phyloP scores from a whole-genome alignment of 2,113 vertebrate genomes.

The Saccopteryx leptura region DNA sequence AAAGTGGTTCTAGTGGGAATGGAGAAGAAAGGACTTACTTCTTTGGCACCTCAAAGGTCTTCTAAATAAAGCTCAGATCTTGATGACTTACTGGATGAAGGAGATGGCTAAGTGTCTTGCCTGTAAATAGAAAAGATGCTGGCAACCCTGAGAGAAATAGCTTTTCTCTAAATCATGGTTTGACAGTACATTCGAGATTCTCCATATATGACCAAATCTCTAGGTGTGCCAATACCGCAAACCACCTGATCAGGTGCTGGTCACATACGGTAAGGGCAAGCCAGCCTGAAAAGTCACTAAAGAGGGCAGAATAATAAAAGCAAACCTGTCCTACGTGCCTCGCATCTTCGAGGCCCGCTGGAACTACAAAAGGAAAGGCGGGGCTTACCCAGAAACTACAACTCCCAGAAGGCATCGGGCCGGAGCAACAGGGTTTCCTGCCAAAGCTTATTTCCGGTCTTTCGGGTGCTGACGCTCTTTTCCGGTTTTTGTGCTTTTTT shows the following conservation, averaged over 20 bases:
- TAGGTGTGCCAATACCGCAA: not conserved
- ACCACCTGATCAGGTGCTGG: not conserved
- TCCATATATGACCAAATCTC: not conserved
- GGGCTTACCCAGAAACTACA: constrained; percentile 69
- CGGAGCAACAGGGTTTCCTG: not conserved
- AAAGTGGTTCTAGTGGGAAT: not conserved
- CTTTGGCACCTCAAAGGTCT: not conserved
- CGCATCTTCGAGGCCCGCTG: rapidly evolving
- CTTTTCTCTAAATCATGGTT: not conserved
- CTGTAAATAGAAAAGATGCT: not conserved
- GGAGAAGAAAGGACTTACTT: not conserved
- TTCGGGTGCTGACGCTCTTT: constrained; percentile 73
- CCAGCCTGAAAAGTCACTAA: not conserved
- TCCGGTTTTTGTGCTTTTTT: constrained; percentile 31
- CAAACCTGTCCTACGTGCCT: rapidly evolving
- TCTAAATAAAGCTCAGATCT: constrained; percentile 5
- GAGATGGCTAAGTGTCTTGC: not conserved
- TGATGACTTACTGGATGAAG: not conserved
- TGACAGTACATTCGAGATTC: not conserved
- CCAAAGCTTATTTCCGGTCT: constrained; percentile 40
- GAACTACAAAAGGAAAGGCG: not conserved
- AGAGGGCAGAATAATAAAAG: not conserved
- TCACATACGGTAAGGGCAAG: not conserved
- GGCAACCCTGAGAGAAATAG: not conserved
- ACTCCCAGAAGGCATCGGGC: constrained; percentile 66